Evolutionary conservation across 1,140 invertebrate species (phyloP).

Genomic region (Drosophila repletoides): DNA sequence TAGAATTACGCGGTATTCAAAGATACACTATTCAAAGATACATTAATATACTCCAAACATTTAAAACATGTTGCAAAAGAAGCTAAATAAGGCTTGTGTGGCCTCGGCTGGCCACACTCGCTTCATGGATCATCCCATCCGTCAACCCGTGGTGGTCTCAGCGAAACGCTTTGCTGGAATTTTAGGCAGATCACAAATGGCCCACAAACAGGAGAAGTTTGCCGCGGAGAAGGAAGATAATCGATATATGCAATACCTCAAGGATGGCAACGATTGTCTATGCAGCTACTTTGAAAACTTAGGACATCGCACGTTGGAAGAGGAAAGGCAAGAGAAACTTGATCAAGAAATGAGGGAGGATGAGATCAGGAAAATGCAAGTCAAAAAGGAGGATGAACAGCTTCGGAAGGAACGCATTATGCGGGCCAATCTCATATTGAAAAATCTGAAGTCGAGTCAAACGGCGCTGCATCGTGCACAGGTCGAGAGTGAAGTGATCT

Average conservation of each 20-base stretch:
- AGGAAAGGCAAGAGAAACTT: background rate
- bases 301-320: background rate
- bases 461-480: slow-evolving; percentile 35
- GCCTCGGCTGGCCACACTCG: too few relatives aligned
- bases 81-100: too few relatives aligned
- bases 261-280: slow-evolving; percentile 53
- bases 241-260: slow-evolving; percentile 52
- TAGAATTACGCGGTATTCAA: too few relatives aligned
- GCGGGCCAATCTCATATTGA: slow-evolving; percentile 38
- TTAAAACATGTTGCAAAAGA: too few relatives aligned
- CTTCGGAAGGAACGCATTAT: slow-evolving; percentile 50
- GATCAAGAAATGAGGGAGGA: slow-evolving; percentile 5
- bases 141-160: slow-evolving; percentile 47
- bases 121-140: too few relatives aligned
- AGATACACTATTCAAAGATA: too few relatives aligned
- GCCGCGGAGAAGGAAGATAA: slow-evolving; percentile 47
- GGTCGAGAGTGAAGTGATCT: slow-evolving; percentile 43
- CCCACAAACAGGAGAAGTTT: slow-evolving; percentile 9
- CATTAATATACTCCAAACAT: too few relatives aligned
- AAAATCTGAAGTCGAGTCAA: slow-evolving; percentile 48
- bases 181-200: slow-evolving; percentile 30
- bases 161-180: slow-evolving; percentile 53
- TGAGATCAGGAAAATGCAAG: background rate
- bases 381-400: slow-evolving; percentile 24
- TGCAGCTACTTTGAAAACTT: slow-evolving; percentile 50